These are phyloP conservation scores for Ammospiza nelsoni DNA, from an alignment of 2,113 vertebrate species.

Conservation along the genomic window DNA sequence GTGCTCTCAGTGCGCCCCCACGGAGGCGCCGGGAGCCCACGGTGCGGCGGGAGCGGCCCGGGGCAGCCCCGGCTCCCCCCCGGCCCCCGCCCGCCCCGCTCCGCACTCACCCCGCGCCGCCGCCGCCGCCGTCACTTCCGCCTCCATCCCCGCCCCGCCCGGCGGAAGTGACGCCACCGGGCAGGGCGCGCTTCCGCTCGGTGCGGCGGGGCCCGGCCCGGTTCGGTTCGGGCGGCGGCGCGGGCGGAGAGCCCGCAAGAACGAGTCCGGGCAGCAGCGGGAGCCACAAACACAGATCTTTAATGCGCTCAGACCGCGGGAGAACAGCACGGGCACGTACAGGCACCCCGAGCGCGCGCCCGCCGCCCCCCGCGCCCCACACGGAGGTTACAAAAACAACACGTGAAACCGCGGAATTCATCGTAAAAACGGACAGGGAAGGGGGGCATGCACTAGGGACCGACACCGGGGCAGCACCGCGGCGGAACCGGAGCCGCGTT, in stretches of 20 bases:
- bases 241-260: not conserved
- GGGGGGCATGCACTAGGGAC: conserved; percentile 34
- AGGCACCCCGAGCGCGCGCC: conserved; percentile 12
- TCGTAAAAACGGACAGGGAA: not conserved
- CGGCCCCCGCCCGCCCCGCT: not conserved
- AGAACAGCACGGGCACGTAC: conserved; percentile 46
- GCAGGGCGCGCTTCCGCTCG: not conserved
- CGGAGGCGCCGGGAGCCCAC: not conserved
- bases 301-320: conserved; percentile 67
- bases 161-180: not conserved
- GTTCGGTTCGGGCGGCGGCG: not conserved
- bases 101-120: not conserved
- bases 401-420: conserved; percentile 13
- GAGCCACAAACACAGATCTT: conserved; percentile 64
- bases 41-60: not conserved
- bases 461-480: not conserved
- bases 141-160: not conserved
- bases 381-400: conserved; percentile 52
- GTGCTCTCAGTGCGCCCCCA: too few species aligned
- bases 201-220: not conserved
- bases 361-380: conserved; percentile 1
- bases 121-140: not conserved
- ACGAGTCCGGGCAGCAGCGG: not conserved
- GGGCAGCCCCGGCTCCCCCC: too few species aligned
- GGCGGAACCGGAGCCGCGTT: not conserved